Percentiles rank a stretch among this genome's conserved stretches.
Conservation (phyloP, 2,797 vertebrate genomes). For the Jordanella pulchra region DNA sequence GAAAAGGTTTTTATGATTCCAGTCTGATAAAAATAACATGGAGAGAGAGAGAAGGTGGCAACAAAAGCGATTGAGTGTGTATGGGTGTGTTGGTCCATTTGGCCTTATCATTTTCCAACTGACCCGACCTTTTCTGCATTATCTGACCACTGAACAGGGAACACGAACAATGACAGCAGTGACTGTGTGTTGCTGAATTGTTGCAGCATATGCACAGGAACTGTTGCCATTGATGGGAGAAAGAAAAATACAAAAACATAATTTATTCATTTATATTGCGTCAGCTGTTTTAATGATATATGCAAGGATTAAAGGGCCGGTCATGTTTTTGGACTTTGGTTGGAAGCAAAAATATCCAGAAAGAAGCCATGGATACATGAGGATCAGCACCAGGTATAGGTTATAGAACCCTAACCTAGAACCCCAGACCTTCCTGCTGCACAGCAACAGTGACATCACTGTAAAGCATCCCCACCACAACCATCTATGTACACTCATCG, state of each 20-base stretch:
- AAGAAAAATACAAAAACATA: conserved; percentile 41
- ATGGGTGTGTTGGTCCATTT: conserved; percentile 21
- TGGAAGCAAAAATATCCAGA: not conserved
- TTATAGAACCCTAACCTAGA: not conserved
- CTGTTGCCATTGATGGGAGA: conserved; percentile 25
- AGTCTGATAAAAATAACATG: conserved; percentile 53
- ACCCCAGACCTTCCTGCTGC: not conserved
- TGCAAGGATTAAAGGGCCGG: not conserved
- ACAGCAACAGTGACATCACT: not conserved
- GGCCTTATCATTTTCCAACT: conserved; percentile 44
- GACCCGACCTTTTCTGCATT: conserved; percentile 28
- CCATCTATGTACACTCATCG: not conserved
- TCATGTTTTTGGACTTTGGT: not conserved
- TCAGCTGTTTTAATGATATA: not conserved
- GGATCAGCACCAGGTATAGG: not conserved
- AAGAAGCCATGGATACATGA: not conserved
- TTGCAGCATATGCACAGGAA: conserved; percentile 49
- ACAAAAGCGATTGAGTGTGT: not conserved
- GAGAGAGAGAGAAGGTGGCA: conserved; percentile 16
- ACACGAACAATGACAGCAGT: conserved; percentile 49
- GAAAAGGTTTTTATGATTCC: conserved; percentile 48
- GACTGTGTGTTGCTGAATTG: conserved; percentile 32
- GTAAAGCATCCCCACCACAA: not conserved
- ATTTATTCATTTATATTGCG: not conserved
- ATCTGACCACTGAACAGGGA: conserved; percentile 43